Base-by-base conservation (phyloP, 2,888 invertebrate genomes). In the Pemphredon lugubris region DNA sequence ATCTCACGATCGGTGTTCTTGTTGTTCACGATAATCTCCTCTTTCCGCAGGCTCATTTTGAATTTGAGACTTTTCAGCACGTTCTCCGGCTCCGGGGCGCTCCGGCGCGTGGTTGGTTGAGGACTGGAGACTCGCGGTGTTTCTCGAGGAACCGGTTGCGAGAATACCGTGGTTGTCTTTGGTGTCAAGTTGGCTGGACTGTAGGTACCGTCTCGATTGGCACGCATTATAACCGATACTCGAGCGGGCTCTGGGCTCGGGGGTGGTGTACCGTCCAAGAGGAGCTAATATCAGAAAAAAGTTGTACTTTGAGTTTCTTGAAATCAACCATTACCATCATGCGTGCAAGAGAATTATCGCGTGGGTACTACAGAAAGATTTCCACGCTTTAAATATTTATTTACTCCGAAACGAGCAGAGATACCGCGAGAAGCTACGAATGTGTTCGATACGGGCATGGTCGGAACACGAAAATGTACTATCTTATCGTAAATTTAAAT, bases 191-290 rank as follows among this genome's bases (percentile, higher is more conserved):
- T 85, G 42, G 84, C 88, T 13, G 86, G 88, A 37, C 86, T 88
- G 90, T 94, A 95, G 32, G 95, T 94, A 42, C 96, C 96, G 86
- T 96, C 95, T 73, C 94, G 94, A 88, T 95, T 94, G 5, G 95
- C 96, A 79, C 93, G 93, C 95, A 96, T 96, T 79, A 97, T 97
- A 76, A 97, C 97, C 9, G 96, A 96, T 26, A 94, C 91, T 55
- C 93, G 90, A 51, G 90, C 83, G 23, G 86, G 86, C 88, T 83
- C 92, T 5, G 93, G 93, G 73, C 90, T 90, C 3, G 90, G 87
- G 16, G 93, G 93, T 44, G 93, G 93, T 69, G 90, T 89, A 20
- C 92, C 92, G 77, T 91, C 90, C 71, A 92, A 89, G 61, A 93
- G 89, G 14, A 87, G 77, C 86, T 88, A 79, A 42, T 81, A 83